Conservation (phyloP, 2,888 invertebrate genomes). For the Nysson spinosus region DNA sequence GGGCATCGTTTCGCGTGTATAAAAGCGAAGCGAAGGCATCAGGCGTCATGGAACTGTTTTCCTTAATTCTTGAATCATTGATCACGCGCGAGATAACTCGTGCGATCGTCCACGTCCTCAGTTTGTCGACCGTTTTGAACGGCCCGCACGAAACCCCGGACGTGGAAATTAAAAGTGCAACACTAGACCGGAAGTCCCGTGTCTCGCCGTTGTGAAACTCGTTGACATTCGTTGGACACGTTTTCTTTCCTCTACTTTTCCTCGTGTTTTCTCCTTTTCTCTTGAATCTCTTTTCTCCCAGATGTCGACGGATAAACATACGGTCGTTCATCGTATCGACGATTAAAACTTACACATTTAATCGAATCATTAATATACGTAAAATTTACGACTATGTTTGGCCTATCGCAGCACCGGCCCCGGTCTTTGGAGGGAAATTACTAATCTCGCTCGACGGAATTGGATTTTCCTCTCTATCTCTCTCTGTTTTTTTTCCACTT, state of each 20-base stretch:
- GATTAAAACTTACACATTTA: conserved; percentile 50
- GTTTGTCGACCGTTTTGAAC: conserved; percentile 12
- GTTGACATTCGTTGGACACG: conserved; percentile 64
- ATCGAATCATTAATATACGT: conserved; percentile 46
- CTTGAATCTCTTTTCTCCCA: neutral
- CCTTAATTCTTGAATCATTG: conserved; percentile 52
- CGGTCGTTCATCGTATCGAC: conserved; percentile 6
- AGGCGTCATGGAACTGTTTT: conserved; percentile 61
- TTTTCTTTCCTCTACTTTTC: conserved; percentile 12
- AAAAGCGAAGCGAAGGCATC: conserved; percentile 48
- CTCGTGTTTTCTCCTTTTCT: neutral
- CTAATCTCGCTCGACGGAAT: conserved; percentile 54
- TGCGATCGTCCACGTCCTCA: conserved; percentile 30
- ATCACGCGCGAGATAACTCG: conserved; percentile 32
- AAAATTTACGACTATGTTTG: conserved; percentile 58
- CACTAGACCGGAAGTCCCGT: conserved; percentile 25
- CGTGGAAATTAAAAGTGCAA: conserved; percentile 22
- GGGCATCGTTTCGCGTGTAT: conserved; percentile 34
- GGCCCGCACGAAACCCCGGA: conserved; percentile 12
- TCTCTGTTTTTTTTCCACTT: conserved; percentile 1
- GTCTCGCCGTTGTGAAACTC: conserved; percentile 44
- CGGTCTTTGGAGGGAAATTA: conserved; percentile 58
- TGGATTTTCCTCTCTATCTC: conserved; percentile 18
- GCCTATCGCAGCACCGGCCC: conserved; percentile 59
- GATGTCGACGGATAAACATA: conserved; percentile 1